These are phyloP conservation scores for Watsonalla cultraria DNA, from an alignment of 2,888 invertebrate genomes.

Conservation along the genomic window DNA sequence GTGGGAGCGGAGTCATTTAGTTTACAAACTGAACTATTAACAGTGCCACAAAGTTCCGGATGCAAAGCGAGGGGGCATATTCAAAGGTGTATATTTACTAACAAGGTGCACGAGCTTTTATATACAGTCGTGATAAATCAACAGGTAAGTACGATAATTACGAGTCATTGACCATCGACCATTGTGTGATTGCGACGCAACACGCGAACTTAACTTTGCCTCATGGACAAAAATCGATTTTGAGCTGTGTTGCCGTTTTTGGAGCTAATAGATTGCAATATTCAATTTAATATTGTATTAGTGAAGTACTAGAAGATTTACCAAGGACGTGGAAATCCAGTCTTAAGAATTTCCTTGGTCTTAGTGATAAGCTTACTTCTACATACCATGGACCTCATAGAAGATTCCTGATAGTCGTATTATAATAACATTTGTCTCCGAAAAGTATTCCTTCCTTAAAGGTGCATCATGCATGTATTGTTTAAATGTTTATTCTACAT, in stretches of 20 bases:
- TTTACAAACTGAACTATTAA: background rate
- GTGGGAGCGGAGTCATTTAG: background rate
- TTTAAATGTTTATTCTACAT: no score
- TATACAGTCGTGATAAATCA: conserved; percentile 29
- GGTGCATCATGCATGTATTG: no score
- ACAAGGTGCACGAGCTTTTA: conserved; percentile 15
- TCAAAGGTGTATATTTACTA: conserved; percentile 29
- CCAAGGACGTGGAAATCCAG: no score
- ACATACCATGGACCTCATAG: no score
- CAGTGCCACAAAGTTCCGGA: conserved; percentile 4
- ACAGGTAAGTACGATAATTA: conserved; percentile 34
- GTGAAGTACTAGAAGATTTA: no score
- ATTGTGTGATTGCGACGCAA: conserved; percentile 17
- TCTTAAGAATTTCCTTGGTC: no score
- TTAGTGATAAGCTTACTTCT: no score
- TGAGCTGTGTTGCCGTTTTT: background rate
- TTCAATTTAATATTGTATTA: background rate
- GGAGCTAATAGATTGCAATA: conserved; percentile 4
- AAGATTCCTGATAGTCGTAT: no score
- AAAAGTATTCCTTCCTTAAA: no score
- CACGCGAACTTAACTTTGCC: conserved; percentile 27
- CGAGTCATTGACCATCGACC: conserved; percentile 29
- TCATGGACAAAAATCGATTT: conserved; percentile 25
- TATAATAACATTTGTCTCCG: no score
- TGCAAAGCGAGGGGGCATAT: conserved; percentile 12